Evolutionary conservation across 2,113 vertebrate species (phyloP).

Genomic region (Charadrius vociferus): DNA sequence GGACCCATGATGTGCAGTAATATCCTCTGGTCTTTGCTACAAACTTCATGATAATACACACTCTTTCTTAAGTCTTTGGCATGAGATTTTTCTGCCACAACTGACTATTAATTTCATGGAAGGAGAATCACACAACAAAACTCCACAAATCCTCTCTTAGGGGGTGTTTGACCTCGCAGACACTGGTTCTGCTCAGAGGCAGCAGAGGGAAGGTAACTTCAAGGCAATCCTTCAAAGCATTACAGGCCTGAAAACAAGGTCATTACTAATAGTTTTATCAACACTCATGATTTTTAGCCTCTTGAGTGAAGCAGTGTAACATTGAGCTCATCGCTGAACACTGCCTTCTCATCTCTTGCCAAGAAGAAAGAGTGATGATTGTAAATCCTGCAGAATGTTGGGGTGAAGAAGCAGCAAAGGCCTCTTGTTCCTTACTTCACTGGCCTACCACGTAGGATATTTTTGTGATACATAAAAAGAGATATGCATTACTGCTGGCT

Average conservation of each 20-base stretch:
- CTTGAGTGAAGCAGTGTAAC: not conserved
- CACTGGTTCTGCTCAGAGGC: not conserved
- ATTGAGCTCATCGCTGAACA: not conserved
- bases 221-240: not conserved
- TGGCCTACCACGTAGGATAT: not conserved
- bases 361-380: not conserved
- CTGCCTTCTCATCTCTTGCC: conserved; percentile 8
- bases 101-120: not conserved
- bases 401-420: not conserved
- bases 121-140: not conserved
- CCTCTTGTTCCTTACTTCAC: not conserved
- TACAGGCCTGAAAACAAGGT: not conserved
- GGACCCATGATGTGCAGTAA: rapidly evolving
- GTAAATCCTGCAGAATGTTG: not conserved
- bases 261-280: conserved; percentile 4
- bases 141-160: not conserved
- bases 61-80: not conserved
- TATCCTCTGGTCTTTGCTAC: not conserved
- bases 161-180: not conserved
- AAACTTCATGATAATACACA: not conserved
- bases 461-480: not conserved
- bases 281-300: not conserved
- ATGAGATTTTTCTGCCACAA: not conserved
- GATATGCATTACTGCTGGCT: not conserved
- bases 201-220: not conserved